These are phyloP conservation scores for Palythoa heliodiscus DNA, from an alignment of 92 coral and sea anemone genomes.

Conservation along the genomic window DNA sequence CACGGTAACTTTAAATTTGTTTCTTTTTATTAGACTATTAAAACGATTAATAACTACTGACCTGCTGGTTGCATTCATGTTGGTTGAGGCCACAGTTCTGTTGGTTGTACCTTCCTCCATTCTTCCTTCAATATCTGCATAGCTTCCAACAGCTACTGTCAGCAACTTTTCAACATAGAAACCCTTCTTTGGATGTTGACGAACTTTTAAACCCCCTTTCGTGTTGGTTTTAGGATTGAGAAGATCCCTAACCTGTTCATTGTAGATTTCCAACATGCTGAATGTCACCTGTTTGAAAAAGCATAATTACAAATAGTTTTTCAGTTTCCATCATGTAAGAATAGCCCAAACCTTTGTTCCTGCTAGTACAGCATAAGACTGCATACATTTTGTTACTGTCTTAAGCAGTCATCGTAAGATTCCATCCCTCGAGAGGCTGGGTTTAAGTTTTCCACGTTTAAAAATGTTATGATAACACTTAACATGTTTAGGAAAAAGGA, in stretches of 20 bases:
- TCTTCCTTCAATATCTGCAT: slow-evolving; percentile 79
- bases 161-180: slow-evolving; percentile 89
- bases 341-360: too few species aligned
- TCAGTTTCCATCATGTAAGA: not conserved
- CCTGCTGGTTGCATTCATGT: slow-evolving; percentile 99
- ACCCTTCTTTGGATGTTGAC: slow-evolving; percentile 97
- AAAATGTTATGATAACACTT: too few species aligned
- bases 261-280: slow-evolving; percentile 97
- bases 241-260: slow-evolving; percentile 94
- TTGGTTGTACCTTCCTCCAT: slow-evolving; percentile 96
- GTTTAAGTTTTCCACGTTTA: too few species aligned
- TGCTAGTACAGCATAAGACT: too few species aligned
- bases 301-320: not conserved
- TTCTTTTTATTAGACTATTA: not conserved
- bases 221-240: slow-evolving; percentile 77
- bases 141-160: slow-evolving; percentile 73
- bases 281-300: slow-evolving; percentile 66
- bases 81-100: slow-evolving; percentile 95
- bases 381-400: too few species aligned
- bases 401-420: too few species aligned
- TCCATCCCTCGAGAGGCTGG: too few species aligned
- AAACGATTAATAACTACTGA: not conserved
- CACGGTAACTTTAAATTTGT: too few species aligned
- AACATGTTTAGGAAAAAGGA: too few species aligned
- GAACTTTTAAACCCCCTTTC: slow-evolving; percentile 86